phyloP scores from a whole-genome alignment of 2,797 vertebrate species.

The Bovichtus variegatus region DNA sequence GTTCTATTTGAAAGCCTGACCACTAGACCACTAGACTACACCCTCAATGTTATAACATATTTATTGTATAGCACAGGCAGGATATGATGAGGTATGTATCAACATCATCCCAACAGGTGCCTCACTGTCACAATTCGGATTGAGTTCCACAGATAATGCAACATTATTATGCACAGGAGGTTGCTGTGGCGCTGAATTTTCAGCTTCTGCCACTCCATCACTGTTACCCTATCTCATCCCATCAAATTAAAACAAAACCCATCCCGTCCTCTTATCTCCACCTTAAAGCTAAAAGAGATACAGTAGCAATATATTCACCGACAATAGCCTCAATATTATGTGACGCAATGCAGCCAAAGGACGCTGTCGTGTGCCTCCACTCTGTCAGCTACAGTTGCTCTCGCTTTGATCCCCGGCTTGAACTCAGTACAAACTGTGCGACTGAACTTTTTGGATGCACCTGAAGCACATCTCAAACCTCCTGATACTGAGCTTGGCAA shows the following conservation, averaged over 20 bases:
- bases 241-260: neutral
- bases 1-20: no score
- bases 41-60: no score
- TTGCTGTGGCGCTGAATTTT: neutral
- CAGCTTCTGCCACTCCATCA: neutral
- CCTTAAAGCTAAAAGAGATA: neutral
- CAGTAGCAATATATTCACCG: neutral
- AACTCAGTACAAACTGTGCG: neutral
- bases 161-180: no score
- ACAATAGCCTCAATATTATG: neutral
- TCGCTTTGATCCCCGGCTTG: conserved; percentile 20
- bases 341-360: conserved; percentile 27
- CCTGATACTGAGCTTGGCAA: conserved; percentile 4
- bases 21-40: no score
- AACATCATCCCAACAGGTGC: neutral
- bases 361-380: neutral
- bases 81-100: conserved; percentile 1
- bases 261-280: neutral
- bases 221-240: neutral
- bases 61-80: neutral
- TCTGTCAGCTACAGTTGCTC: neutral
- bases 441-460: conserved; percentile 4
- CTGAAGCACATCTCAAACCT: neutral
- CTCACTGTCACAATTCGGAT: neutral
- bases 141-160: neutral